These are phyloP conservation scores for Temnothorax curvispinosus DNA, from an alignment of 1,140 invertebrate genomes.

Conservation along the genomic window DNA sequence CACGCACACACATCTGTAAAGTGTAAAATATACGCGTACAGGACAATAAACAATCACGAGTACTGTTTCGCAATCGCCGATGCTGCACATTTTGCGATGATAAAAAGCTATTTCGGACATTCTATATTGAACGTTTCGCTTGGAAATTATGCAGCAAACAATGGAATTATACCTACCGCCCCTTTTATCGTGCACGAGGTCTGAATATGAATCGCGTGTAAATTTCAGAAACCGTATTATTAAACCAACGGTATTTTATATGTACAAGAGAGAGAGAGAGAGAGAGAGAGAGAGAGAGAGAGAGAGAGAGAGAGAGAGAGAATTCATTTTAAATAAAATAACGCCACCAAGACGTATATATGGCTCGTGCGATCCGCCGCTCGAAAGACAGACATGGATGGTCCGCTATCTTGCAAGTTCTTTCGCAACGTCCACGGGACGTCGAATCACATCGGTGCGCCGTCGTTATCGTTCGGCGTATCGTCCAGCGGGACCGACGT, in stretches of 20 bases:
- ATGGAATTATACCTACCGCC: background rate
- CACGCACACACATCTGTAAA: background rate
- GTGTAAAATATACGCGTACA: no score
- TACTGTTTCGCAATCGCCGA: background rate
- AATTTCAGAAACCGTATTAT: conserved; percentile 25
- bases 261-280: background rate
- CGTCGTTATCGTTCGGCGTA: conserved; percentile 32
- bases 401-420: background rate
- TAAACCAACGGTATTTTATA: conserved; percentile 24
- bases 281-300: background rate
- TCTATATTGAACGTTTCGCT: background rate
- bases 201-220: background rate
- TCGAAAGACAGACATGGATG: background rate
- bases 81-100: background rate
- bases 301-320: background rate
- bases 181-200: background rate
- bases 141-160: conserved; percentile 37
- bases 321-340: conserved; percentile 22
- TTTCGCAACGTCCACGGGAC: conserved; percentile 19
- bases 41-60: background rate
- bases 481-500: conserved; percentile 49
- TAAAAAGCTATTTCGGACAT: conserved; percentile 11
- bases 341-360: background rate
- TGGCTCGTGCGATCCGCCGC: background rate
- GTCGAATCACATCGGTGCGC: conserved; percentile 27